Percentiles rank a stretch among this genome's conserved stretches.
phyloP scores from a whole-genome alignment of 2,888 invertebrate genomes.

The Lasioglossum malachurum region DNA sequence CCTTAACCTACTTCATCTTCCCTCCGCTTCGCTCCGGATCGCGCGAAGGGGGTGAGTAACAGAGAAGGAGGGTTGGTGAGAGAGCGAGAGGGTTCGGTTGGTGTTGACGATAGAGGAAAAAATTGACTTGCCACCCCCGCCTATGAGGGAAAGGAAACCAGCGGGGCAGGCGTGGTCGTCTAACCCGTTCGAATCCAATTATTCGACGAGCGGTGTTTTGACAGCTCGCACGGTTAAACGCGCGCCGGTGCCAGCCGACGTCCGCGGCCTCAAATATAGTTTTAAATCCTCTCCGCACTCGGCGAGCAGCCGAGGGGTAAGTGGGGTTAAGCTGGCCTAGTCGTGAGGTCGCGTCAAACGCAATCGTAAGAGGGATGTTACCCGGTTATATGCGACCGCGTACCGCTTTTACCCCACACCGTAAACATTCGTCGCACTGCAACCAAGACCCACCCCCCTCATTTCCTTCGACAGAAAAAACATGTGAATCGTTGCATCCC shows the following conservation, averaged over 20 bases:
- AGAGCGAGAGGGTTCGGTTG: not conserved
- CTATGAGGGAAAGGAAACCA: constrained; percentile 16
- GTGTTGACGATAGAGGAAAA: not conserved
- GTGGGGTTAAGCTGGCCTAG: constrained; percentile 82
- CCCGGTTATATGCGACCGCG: constrained; percentile 50
- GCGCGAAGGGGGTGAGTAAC: not conserved
- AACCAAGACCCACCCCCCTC: not conserved
- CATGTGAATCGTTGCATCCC: not conserved
- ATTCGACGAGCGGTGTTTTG: constrained; percentile 60
- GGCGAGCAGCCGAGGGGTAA: constrained; percentile 76
- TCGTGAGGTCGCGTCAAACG: constrained; percentile 81
- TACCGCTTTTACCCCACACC: constrained; percentile 24
- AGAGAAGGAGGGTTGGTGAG: not conserved
- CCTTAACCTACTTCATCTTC: constrained; percentile 14
- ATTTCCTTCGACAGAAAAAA: not conserved
- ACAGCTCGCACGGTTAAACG: constrained; percentile 64
- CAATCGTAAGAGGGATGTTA: constrained; percentile 77
- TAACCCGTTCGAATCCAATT: constrained; percentile 56
- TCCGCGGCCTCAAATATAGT: constrained; percentile 70
- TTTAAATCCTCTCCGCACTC: constrained; percentile 77
- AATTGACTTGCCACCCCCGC: not conserved
- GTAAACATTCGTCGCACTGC: not conserved
- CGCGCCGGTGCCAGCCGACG: constrained; percentile 37
- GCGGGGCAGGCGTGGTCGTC: constrained; percentile 15
- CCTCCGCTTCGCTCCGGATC: not conserved